Conservation (phyloP, 2,888 invertebrate species). For the Drosophila meridionalis region DNA sequence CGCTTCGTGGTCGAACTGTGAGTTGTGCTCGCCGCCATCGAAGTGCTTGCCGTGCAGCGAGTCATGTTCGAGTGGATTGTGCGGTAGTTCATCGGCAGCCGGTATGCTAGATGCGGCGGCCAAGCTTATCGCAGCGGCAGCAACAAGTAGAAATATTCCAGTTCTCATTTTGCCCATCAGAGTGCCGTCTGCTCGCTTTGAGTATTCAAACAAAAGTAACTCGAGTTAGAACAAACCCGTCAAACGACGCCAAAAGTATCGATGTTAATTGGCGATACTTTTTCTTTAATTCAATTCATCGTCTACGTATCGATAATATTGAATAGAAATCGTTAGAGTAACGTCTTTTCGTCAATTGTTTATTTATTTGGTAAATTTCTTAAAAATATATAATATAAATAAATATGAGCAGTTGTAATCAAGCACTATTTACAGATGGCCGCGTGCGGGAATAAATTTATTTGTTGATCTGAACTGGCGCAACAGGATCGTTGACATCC, state of each 20-base stretch:
- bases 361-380: slow-evolving; percentile 35
- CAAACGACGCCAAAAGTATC: slow-evolving; percentile 33
- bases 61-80: slow-evolving; percentile 88
- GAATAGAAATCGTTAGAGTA: not conserved
- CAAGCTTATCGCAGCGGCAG: slow-evolving; percentile 48
- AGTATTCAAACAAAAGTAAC: slow-evolving; percentile 45
- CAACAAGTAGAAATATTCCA: slow-evolving; percentile 50
- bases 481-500: slow-evolving; percentile 42
- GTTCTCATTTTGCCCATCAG: slow-evolving; percentile 21
- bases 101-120: slow-evolving; percentile 60
- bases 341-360: slow-evolving; percentile 7
- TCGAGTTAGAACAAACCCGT: slow-evolving; percentile 17
- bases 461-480: slow-evolving; percentile 13
- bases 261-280: slow-evolving; percentile 30
- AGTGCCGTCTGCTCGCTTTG: slow-evolving; percentile 35
- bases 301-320: not conserved
- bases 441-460: slow-evolving; percentile 15
- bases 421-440: slow-evolving; percentile 53
- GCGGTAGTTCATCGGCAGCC: slow-evolving; percentile 87
- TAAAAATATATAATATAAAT: slow-evolving; percentile 47
- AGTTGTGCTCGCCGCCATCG: slow-evolving; percentile 91
- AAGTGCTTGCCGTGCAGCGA: slow-evolving; percentile 92
- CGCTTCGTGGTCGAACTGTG: slow-evolving; percentile 98
- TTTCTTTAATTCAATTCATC: slow-evolving; percentile 6
- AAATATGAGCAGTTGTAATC: slow-evolving; percentile 49